Conservation (phyloP, 2,113 vertebrate genomes). For the Elachura formosa region DNA sequence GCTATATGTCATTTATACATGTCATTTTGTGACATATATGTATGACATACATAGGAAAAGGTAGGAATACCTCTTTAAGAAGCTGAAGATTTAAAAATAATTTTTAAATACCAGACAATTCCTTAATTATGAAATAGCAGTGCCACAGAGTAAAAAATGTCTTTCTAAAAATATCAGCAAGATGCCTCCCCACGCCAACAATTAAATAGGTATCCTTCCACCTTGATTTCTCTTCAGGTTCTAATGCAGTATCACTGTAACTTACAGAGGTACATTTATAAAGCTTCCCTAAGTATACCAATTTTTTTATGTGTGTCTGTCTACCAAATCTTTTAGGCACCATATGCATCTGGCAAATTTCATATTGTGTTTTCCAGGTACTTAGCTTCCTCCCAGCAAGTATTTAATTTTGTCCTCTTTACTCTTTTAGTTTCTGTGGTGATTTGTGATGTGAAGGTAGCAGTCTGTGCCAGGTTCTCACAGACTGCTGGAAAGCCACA, state of each 20-base stretch:
- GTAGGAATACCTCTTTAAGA: not conserved
- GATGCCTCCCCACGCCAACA: not conserved
- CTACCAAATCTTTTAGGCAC: not conserved
- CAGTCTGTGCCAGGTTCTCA: constrained; percentile 3
- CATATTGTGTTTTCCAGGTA: not conserved
- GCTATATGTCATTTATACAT: not conserved
- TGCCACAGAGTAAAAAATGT: not conserved
- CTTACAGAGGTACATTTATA: not conserved
- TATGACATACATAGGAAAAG: not conserved
- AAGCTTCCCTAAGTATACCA: not conserved
- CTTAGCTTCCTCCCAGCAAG: constrained; percentile 5
- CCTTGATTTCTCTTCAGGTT: not conserved
- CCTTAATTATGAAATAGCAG: not conserved
- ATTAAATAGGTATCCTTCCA: not conserved
- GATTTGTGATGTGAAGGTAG: not conserved
- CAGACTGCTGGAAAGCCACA: not conserved
- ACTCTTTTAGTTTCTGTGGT: constrained; percentile 11
- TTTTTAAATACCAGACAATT: not conserved
- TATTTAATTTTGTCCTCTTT: not conserved
- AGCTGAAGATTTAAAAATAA: not conserved
- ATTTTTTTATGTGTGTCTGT: not conserved
- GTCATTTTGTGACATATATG: not conserved
- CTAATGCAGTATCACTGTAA: not conserved
- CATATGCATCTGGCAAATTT: not conserved
- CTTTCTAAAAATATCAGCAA: not conserved